Conservation (phyloP, 2,797 vertebrate species). For the Thalassophryne amazonica region DNA sequence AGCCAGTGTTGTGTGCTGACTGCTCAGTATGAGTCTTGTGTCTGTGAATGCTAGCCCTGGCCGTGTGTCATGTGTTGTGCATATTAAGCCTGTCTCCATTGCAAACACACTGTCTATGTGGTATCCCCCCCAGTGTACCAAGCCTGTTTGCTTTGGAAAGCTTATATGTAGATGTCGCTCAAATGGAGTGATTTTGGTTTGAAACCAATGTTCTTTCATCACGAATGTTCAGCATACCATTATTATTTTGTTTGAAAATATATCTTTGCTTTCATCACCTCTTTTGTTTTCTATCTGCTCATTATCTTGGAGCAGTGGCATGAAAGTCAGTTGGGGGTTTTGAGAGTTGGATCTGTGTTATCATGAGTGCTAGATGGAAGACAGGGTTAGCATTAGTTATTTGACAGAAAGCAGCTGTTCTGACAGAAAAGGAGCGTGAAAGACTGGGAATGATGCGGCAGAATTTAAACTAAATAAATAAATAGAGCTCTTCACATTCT, state of each 20-base stretch:
- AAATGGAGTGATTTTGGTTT: conserved; percentile 7
- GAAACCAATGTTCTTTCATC: background rate
- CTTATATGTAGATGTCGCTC: background rate
- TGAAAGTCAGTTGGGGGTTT: background rate
- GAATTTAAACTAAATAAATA: too few species aligned
- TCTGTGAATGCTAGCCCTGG: conserved; percentile 62
- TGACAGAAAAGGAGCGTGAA: background rate
- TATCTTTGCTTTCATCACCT: background rate
- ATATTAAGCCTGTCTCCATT: conserved; percentile 55
- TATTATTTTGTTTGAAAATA: background rate
- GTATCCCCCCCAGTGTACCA: conserved; percentile 5
- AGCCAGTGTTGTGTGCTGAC: conserved; percentile 36
- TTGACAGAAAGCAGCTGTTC: background rate
- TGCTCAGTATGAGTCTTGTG: conserved; percentile 53
- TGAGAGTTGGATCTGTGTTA: conserved; percentile 17
- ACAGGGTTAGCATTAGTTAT: conserved; percentile 14
- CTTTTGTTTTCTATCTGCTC: background rate
- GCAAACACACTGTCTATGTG: conserved; percentile 42
- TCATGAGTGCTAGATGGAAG: conserved; percentile 13
- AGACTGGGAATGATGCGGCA: background rate
- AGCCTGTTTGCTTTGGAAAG: conserved; percentile 2
- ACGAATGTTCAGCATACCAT: background rate
- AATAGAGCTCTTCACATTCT: too few species aligned
- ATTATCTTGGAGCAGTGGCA: background rate
- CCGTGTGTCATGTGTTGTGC: conserved; percentile 62